Percentiles rank a stretch among this genome's conserved stretches.
Conservation (phyloP, 2,797 vertebrate genomes). For the Otolemur crassicaudatus region DNA sequence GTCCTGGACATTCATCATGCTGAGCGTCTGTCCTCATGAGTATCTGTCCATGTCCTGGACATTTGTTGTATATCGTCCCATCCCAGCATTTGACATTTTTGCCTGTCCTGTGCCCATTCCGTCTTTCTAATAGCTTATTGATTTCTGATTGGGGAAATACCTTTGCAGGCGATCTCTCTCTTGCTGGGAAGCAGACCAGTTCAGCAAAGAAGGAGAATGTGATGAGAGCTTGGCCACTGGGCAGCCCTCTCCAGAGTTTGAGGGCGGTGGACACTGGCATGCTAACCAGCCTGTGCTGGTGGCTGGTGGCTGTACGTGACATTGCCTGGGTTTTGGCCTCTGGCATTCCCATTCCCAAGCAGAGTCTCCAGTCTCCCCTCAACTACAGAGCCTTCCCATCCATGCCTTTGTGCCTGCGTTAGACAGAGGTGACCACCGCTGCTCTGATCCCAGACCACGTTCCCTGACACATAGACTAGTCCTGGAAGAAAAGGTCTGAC, state of each 20-base stretch:
- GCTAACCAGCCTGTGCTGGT: background rate
- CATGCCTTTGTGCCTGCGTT: too few species aligned
- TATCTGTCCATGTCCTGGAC: too few species aligned
- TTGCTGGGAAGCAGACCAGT: background rate
- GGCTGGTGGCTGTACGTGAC: background rate
- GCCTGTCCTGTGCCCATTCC: background rate
- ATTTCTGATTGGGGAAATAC: background rate
- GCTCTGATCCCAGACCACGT: background rate
- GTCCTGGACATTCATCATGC: too few species aligned
- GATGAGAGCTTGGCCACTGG: background rate
- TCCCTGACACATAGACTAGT: background rate
- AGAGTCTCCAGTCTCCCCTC: background rate
- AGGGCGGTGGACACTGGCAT: background rate
- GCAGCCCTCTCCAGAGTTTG: background rate
- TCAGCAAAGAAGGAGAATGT: background rate
- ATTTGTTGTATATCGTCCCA: background rate
- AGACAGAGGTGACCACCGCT: background rate
- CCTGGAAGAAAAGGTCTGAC: background rate
- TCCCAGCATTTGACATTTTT: background rate
- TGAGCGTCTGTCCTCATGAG: too few species aligned
- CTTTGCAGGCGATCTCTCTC: background rate
- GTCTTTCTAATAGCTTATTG: background rate
- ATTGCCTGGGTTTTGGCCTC: background rate
- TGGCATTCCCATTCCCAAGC: background rate
- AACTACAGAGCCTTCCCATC: background rate